Evolutionary conservation across 2,113 vertebrate species (phyloP).

Genomic region (Tringa solitaria): DNA sequence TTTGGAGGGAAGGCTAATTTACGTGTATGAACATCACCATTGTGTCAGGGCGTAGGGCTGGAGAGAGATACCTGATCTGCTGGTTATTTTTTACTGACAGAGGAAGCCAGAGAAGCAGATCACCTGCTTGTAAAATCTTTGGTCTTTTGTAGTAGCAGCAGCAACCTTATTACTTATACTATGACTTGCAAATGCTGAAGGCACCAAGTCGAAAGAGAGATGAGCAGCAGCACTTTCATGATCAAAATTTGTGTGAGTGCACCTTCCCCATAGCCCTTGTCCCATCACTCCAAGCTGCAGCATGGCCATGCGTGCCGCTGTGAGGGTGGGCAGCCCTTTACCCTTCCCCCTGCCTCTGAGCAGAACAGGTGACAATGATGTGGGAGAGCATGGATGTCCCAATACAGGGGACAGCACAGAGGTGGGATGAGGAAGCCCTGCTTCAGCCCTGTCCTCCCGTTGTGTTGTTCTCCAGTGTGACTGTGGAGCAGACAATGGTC

Average conservation of each 20-base stretch:
- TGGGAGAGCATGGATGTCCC: neutral
- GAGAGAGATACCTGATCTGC: neutral
- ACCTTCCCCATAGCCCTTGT: neutral
- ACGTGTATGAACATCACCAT: neutral
- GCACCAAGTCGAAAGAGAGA: neutral
- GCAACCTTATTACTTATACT: neutral
- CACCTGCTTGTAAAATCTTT: neutral
- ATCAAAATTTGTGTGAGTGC: neutral
- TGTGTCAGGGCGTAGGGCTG: neutral
- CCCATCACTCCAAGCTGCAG: neutral
- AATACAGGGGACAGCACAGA: neutral
- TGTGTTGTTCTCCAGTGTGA: neutral
- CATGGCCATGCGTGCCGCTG: neutral
- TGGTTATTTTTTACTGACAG: neutral
- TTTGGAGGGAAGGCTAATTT: neutral
- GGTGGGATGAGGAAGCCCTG: neutral
- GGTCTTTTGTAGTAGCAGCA: neutral
- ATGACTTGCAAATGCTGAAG: neutral
- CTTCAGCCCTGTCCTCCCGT: neutral
- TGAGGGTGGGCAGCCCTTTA: neutral
- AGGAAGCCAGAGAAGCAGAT: neutral
- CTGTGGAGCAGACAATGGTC: neutral
- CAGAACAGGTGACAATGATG: neutral
- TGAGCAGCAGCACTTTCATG: neutral
- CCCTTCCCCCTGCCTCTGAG: neutral